These are phyloP conservation scores for Adineta ricciae DNA, from an alignment of 2,888 invertebrate genomes.

Conservation along the genomic window DNA sequence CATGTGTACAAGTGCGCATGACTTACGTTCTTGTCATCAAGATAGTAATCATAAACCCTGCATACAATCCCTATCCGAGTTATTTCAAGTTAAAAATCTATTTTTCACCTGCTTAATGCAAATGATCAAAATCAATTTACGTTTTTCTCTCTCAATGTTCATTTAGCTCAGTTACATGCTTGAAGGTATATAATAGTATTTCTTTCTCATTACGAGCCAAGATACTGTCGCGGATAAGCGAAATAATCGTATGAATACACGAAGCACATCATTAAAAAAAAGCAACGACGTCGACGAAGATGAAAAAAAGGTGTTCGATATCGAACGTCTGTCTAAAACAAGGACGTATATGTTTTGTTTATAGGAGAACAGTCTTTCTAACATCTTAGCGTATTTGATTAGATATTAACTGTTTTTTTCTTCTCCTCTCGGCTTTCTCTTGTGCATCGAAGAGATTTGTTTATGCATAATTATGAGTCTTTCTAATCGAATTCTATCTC, in stretches of 20 bases:
- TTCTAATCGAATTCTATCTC: background rate
- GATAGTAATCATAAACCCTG: background rate
- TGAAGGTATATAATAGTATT: background rate
- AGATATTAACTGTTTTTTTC: background rate
- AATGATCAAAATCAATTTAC: background rate
- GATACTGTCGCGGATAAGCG: slow-evolving; percentile 5
- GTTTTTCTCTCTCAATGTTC: background rate
- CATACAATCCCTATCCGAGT: background rate
- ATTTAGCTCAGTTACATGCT: background rate
- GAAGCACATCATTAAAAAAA: background rate
- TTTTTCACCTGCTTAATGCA: background rate
- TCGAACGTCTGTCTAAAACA: background rate
- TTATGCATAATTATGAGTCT: background rate
- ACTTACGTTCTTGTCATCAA: background rate
- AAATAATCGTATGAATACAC: background rate
- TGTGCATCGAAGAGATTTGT: background rate
- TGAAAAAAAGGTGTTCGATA: background rate
- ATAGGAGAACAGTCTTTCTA: background rate
- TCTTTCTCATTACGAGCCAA: background rate
- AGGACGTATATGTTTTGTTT: background rate
- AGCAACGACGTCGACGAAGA: background rate
- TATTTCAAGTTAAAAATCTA: background rate
- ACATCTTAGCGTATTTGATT: background rate
- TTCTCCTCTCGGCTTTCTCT: background rate
- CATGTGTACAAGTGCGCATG: background rate